These are phyloP conservation scores for Brachionus plicatilis DNA, from an alignment of 1,140 invertebrate species.

Conservation along the genomic window DNA sequence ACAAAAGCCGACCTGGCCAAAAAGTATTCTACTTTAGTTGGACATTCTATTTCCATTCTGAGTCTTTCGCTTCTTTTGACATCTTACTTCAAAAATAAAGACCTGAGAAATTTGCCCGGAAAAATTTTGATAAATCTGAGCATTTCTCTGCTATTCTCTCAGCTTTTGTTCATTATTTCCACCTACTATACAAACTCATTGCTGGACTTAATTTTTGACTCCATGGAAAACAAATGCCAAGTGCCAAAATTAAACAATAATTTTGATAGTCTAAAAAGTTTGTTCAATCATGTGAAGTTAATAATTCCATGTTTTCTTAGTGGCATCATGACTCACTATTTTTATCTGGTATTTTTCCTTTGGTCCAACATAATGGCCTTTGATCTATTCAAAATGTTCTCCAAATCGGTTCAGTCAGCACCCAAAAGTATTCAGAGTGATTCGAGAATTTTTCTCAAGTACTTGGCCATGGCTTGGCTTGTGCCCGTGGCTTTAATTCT, in stretches of 20 bases:
- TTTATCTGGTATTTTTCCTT: slow-evolving; percentile 11
- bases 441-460: background rate
- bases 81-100: background rate
- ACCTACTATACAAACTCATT: background rate
- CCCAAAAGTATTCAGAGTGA: background rate
- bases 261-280: background rate
- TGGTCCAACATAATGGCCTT: slow-evolving; percentile 31
- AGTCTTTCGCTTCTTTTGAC: background rate
- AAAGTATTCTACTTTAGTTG: slow-evolving; percentile 4
- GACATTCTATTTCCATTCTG: background rate
- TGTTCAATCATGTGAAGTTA: background rate
- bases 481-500: background rate
- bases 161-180: background rate
- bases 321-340: background rate
- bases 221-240: background rate
- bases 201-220: background rate
- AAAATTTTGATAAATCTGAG: slow-evolving; percentile 30
- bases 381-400: slow-evolving; percentile 1
- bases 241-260: background rate
- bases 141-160: background rate
- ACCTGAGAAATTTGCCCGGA: slow-evolving; percentile 11
- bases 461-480: background rate
- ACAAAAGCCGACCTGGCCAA: background rate
- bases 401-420: background rate
- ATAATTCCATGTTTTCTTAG: background rate